These are phyloP conservation scores for Bradysia coprophila DNA, from an alignment of 1,140 invertebrate species.

Conservation along the genomic window DNA sequence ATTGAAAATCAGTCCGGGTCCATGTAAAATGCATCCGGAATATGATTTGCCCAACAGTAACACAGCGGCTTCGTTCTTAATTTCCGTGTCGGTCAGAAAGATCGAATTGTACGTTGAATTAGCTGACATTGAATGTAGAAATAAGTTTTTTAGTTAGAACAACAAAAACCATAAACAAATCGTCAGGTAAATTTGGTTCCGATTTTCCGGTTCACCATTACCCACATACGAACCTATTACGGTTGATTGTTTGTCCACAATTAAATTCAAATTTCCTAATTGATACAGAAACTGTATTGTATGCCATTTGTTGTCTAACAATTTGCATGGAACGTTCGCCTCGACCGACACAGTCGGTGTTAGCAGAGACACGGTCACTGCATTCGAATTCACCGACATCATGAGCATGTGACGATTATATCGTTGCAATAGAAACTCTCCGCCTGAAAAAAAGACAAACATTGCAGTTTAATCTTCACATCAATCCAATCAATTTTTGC, in stretches of 20 bases:
- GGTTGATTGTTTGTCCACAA: conserved; percentile 18
- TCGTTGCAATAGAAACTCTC: conserved; percentile 51
- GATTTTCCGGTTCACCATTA: too few relatives aligned
- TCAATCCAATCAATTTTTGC: not conserved
- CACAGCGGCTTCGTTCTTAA: conserved; percentile 37
- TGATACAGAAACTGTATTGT: conserved; percentile 26
- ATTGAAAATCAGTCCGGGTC: conserved; percentile 62
- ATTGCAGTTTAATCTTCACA: not conserved
- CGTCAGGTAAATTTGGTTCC: too few relatives aligned
- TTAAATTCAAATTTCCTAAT: conserved; percentile 42
- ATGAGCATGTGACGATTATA: conserved; percentile 41
- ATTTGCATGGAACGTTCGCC: conserved; percentile 37
- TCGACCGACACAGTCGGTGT: conserved; percentile 36
- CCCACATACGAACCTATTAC: conserved; percentile 22
- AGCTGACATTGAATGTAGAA: too few relatives aligned
- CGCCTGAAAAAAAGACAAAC: conserved; percentile 26
- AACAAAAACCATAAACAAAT: conserved; percentile 9
- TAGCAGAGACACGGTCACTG: conserved; percentile 44
- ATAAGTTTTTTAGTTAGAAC: too few relatives aligned
- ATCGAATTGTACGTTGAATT: conserved; percentile 62
- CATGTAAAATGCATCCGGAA: conserved; percentile 65
- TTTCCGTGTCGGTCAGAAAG: conserved; percentile 43
- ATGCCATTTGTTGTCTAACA: conserved; percentile 66
- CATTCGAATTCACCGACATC: conserved; percentile 42
- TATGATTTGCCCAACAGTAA: conserved; percentile 61